A percentile compares a stretch with the other conserved stretches of the same genome.
Evolutionary conservation across 2,888 invertebrate species (phyloP).

Genomic region (Lepeophtheirus nordmannii): DNA sequence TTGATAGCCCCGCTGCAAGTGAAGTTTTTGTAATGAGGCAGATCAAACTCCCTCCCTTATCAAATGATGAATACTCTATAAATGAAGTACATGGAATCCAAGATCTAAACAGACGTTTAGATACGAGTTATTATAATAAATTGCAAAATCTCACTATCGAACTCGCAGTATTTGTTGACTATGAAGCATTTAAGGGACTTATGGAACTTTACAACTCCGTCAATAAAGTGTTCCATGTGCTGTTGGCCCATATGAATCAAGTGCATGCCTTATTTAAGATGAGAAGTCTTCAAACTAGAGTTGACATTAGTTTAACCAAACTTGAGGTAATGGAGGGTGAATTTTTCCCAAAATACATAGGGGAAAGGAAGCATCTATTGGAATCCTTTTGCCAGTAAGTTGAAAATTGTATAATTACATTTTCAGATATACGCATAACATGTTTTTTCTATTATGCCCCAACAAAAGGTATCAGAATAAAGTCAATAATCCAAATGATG

Average conservation of each 20-base stretch:
- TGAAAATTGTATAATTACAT: constrained; percentile 34
- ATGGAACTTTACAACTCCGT: background rate
- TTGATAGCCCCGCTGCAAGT: background rate
- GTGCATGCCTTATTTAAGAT: constrained; percentile 8
- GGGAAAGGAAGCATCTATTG: background rate
- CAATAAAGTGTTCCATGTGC: background rate
- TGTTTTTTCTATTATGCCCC: background rate
- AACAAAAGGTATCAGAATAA: constrained; percentile 33
- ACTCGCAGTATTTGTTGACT: constrained; percentile 14
- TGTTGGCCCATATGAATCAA: constrained; percentile 15
- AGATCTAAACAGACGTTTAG: background rate
- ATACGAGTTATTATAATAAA: background rate
- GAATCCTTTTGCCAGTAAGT: constrained; percentile 11
- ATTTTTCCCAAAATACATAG: background rate
- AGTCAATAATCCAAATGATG: constrained; percentile 41
- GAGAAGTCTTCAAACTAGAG: background rate
- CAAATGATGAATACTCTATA: background rate
- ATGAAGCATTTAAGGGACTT: background rate
- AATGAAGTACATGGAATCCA: background rate
- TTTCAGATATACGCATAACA: constrained; percentile 30
- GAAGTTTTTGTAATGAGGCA: background rate
- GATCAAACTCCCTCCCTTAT: constrained; percentile 5
- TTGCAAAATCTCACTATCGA: background rate
- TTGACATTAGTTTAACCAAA: background rate
- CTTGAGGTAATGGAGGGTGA: background rate